Base-by-base conservation (phyloP, 2,888 invertebrate genomes). In the Crematogaster levior region DNA sequence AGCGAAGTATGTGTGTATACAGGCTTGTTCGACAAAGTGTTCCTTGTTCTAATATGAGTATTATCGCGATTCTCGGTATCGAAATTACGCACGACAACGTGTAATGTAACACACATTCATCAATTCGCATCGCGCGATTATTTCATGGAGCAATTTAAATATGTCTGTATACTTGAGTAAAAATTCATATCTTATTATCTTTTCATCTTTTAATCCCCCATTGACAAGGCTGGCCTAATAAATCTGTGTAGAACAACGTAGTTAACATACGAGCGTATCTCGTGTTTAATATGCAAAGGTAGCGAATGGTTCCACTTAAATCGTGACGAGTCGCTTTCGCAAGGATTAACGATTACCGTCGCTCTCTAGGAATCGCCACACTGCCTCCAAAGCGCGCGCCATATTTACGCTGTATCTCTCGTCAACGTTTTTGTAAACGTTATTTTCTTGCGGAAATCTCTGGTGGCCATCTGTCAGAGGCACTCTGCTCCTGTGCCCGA, bases 401-500 rank as follows among this genome's bases (percentile, higher is more conserved):
- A 72, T 58, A 72, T 43, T 79, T 46, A 58, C 58, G 79, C 40
- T 56, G 56, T 70, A 43, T 77, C 53, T 77, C 72, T 56, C 79
- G 63, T 72, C 72, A 72, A 74, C 74, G 46, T 74, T 74, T 74
- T 74, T 74, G 74, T 74, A 74, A 48, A 74, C 65, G 74, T 74
- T 74, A 63, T 74, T 74, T 74, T 65, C 74, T 74, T 30, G 65
- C 81, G 84, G 84, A 85, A 85, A 85, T 84, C 74, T 68, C 81
- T 83, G 85, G 75, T 80, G 80, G 74, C 74, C 79, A 87, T 87
- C 85, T 85, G 87, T 87, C 84, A 84, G 70, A 60, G 43, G 10
- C 63, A 61, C 61, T 79, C 30, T 43, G 73, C 58, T 82, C 84
- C 74, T 61, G 27, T 81, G 74, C 80, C 51, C 72, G 85, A n/a